phyloP scores from a whole-genome alignment of 2,113 vertebrate species.

The Rhizomys pruinosus region DNA sequence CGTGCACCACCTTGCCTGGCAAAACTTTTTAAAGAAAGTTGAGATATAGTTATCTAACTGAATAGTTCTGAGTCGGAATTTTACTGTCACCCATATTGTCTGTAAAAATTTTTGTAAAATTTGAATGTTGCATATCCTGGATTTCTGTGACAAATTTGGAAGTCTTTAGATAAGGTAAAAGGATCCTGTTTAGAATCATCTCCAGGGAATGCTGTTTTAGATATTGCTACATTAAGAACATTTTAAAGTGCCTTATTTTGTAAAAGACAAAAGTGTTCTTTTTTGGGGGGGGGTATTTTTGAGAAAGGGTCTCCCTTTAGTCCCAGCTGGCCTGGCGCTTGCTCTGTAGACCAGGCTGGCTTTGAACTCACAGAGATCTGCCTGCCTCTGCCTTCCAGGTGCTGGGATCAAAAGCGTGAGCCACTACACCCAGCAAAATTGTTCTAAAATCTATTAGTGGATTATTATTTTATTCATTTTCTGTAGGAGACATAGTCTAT shows the following conservation, averaged over 20 bases:
- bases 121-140: conserved; percentile 35
- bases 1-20: too few species aligned
- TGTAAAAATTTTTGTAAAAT: conserved; percentile 34
- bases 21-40: conserved; percentile 14
- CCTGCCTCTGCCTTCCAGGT: too few species aligned
- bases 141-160: conserved; percentile 41
- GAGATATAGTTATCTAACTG: not conserved
- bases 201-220: not conserved
- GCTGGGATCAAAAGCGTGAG: too few species aligned
- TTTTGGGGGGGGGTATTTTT: too few species aligned
- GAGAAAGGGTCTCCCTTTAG: too few species aligned
- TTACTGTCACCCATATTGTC: not conserved
- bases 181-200: not conserved
- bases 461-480: not conserved
- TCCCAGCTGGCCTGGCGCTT: too few species aligned
- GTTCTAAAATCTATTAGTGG: conserved; percentile 16
- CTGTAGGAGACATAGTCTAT: not conserved
- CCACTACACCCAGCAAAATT: too few species aligned
- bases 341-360: too few species aligned
- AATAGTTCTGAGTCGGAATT: conserved; percentile 45
- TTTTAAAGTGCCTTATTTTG: not conserved
- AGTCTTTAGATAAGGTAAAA: not conserved
- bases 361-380: too few species aligned
- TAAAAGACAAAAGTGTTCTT: conserved; percentile 25
- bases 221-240: not conserved